Base-by-base conservation (phyloP, 2,888 invertebrate genomes). In the Acleris sparsana region DNA sequence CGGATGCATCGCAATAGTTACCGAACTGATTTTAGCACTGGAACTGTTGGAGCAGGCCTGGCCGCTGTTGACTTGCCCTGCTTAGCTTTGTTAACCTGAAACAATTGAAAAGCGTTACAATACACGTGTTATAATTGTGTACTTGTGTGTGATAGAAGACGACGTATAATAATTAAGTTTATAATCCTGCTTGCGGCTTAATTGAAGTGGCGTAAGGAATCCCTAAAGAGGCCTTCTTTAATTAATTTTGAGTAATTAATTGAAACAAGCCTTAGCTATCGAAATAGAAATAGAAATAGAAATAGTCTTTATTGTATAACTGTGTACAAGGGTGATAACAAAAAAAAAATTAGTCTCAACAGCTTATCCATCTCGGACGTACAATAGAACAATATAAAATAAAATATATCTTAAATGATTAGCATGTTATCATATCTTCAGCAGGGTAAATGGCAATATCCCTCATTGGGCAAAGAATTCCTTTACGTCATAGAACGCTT, bases 201-300 rank as follows among this genome's bases (percentile, higher is more conserved):
- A 55, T 55, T 62, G 13, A 53, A 39, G 53, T 39, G 39, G 39
- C 20, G 39, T 49, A 39, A 43, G 39, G 39, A 62, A 49, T n/a
- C 55, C n/a, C 43, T 43, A 20, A 3, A 39, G 13, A 13, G 39
- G 13, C 39, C 20, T n/a, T n/a, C 39, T 55, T 17, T 49, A 55
- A 62, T 62, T 62, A 55, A 49, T 22, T 39, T 39, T 48, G 17
- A 43, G 39, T 49, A 57, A 48, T 20, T 62, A 62, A 62, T 49
- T 62, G 49, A 7, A 16, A 39, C 6, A 48, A 22, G 55, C 17
- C 55, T 49, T 49, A 33, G 18, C 11, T 39, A 55, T 49, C 22
- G 9, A 20, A n/a, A n/a, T n/a, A n/a, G n/a, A n/a, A n/a, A n/a
- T n/a, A n/a, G n/a, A n/a, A n/a, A n/a, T n/a, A n/a, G n/a, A n/a